Conservation (phyloP, 2,113 vertebrate genomes). For the Podarcis muralis region DNA sequence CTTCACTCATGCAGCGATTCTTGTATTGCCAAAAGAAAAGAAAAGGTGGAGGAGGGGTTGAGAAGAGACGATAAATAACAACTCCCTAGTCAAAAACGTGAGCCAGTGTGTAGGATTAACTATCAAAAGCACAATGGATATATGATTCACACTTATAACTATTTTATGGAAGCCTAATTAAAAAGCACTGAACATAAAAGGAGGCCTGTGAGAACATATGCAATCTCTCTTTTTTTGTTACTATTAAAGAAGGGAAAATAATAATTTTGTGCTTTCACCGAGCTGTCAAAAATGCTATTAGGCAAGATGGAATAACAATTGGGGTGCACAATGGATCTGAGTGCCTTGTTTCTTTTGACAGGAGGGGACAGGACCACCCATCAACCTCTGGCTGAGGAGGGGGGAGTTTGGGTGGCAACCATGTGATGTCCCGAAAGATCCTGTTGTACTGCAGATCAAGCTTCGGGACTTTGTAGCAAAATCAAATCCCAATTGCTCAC, state of each 20-base stretch:
- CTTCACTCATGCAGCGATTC: neutral
- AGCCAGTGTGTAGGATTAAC: neutral
- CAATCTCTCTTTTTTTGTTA: conserved; percentile 6
- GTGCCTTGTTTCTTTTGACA: neutral
- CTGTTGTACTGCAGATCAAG: neutral
- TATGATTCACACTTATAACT: conserved; percentile 16
- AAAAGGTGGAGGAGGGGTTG: neutral
- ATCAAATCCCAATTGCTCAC: neutral
- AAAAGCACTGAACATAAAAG: conserved; percentile 9
- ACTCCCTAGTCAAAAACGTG: neutral
- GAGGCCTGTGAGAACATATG: neutral
- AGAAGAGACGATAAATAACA: conserved; percentile 29
- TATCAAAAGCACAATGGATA: conserved; percentile 2
- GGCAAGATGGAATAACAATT: conserved; percentile 20
- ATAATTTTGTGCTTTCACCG: conserved; percentile 11
- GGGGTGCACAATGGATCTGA: neutral
- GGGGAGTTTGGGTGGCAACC: neutral
- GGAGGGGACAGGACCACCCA: neutral
- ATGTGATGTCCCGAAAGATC: neutral
- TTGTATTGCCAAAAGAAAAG: neutral
- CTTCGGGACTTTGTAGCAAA: neutral
- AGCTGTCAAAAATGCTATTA: conserved; percentile 35
- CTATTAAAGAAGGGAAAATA: conserved; percentile 2
- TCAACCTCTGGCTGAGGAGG: neutral
- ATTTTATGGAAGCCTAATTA: conserved; percentile 26